Evolutionary conservation across 1,140 invertebrate genomes (phyloP), one percentile per base, ranked within the genome.

Genomic region (Formica exsecta): DNA sequence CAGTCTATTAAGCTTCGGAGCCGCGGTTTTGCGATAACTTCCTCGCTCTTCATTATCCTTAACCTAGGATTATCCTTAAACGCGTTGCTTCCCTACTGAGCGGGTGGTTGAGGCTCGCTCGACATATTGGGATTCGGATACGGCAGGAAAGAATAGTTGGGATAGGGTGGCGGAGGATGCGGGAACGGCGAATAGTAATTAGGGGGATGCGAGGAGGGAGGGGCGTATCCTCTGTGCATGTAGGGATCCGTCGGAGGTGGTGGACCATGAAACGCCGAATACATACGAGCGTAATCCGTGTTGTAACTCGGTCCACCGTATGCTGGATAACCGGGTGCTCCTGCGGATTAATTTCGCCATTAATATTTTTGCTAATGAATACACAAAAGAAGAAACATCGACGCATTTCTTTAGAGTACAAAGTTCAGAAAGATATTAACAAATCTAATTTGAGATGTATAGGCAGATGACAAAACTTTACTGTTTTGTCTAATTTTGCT

Each of bases 281-380:
- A 95, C 95, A 95, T 95, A 4, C 95, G 93, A 19, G 95, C 94
- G 71, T 95, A 95, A 74, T 95, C 95, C 6, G 95, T 86, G 32
- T 95, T 94, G 75, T 95, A 95, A 6, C 92, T 91, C 22, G 95
- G 94, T 64, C 92, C 93, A 62, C 93, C 93, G 48, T 94, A 95
- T 6, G 92, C 90, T 48, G 93, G 91, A 87, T 95, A 95, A 74
- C 92, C 93, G 38, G 94, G 93, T 62, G 94, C 92, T 90, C 93
- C 93, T 95, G 57, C 13, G 87, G 79, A 57, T 88, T 41, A 88
- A 87, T 61, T 68, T 86, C 9, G 61, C 5, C 54, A 76, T 76
- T 54, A 89, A 87, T 54, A 79, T 77, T 71, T 48, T 74, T 6
- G 0, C 8, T 44, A 25, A 66, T 16, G 19, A 48, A 76, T 44